Percentiles rank a stretch among this genome's conserved stretches.
These are phyloP conservation scores for Hylia prasina DNA, from an alignment of 2,113 vertebrate genomes.

Conservation along the genomic window DNA sequence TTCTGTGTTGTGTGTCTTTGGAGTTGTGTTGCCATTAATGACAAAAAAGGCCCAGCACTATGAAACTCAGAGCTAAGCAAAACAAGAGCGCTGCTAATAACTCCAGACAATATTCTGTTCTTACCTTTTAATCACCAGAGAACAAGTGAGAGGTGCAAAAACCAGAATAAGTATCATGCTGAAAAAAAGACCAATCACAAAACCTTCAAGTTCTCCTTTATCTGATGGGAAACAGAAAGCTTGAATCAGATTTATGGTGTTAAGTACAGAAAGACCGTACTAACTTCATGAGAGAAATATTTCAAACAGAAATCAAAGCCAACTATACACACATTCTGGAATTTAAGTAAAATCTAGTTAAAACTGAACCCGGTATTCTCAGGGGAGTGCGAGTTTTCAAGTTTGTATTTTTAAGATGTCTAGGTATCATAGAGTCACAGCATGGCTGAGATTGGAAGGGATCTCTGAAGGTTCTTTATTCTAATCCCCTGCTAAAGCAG, in stretches of 20 bases:
- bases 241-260: not conserved
- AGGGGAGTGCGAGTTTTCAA: not conserved
- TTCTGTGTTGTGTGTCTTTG: not conserved
- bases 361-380: not conserved
- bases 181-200: slow-evolving; percentile 22
- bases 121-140: slow-evolving; percentile 49
- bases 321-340: not conserved
- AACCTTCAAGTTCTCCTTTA: slow-evolving; percentile 49
- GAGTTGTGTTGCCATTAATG: not conserved
- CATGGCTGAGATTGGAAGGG: not conserved
- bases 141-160: slow-evolving; percentile 1
- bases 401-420: not conserved
- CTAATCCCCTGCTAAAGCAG: not conserved
- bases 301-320: not conserved
- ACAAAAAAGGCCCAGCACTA: not conserved
- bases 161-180: not conserved
- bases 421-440: not conserved
- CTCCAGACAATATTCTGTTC: not conserved
- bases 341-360: not conserved
- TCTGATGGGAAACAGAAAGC: not conserved
- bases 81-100: not conserved
- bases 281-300: not conserved
- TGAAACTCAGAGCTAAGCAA: not conserved
- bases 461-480: not conserved
- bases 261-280: not conserved